A percentile compares a stretch with the other conserved stretches of the same genome.
Evolutionary conservation across 2,797 vertebrate species (phyloP).

Genomic region (Neosilurus mollespiculum): DNA sequence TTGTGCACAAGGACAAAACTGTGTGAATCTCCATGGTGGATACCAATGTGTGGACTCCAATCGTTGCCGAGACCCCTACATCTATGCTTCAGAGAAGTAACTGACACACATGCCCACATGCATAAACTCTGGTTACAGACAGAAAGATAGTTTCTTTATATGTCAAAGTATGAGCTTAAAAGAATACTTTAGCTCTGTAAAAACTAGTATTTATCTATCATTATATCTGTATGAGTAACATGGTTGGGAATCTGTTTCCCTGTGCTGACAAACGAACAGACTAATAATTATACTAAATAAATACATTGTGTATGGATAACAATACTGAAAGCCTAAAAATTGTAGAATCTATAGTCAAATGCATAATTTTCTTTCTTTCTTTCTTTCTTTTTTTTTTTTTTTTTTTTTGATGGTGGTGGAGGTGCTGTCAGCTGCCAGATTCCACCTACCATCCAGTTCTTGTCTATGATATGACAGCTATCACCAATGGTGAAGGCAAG

Average conservation of each 20-base stretch:
- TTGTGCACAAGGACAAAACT: conserved; percentile 82
- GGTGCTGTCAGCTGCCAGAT: not conserved
- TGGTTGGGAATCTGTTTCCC: no score
- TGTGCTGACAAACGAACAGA: conserved; percentile 1
- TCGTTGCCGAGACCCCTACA: conserved; percentile 84
- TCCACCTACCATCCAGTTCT: not conserved
- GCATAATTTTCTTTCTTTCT: not conserved
- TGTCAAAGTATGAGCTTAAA: not conserved
- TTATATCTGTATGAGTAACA: not conserved
- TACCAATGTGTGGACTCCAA: conserved; percentile 85
- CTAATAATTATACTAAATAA: no score
- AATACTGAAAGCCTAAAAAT: not conserved
- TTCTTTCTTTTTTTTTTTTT: no score
- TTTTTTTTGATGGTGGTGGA: no score
- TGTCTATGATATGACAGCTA: not conserved
- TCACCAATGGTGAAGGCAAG: not conserved
- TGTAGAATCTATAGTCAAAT: not conserved
- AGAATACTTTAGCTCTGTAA: not conserved
- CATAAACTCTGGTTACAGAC: not conserved
- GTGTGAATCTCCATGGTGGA: conserved; percentile 84
- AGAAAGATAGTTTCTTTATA: not conserved
- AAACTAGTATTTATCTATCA: not conserved
- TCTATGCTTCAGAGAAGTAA: conserved; percentile 89
- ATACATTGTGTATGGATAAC: not conserved
- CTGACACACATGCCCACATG: conserved; percentile 55